phyloP scores from a whole-genome alignment of 2,888 invertebrate genomes.

The Mythimna pallens region DNA sequence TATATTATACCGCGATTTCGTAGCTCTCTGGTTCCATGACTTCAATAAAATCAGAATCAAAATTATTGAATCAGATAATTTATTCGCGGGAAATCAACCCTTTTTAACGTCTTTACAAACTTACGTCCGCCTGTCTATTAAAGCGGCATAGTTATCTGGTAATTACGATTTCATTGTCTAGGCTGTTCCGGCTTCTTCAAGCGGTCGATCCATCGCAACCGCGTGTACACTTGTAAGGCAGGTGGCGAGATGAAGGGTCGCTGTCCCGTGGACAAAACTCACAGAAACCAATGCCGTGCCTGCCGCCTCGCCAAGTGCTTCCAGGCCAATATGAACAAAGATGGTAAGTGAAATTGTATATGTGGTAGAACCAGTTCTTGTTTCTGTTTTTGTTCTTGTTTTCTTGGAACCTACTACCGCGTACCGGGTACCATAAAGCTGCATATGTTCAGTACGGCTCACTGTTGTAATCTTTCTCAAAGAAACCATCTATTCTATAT shows the following conservation, averaged over 20 bases:
- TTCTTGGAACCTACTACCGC: not conserved
- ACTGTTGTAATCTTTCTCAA: not conserved
- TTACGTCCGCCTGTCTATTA: no score
- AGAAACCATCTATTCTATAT: not conserved
- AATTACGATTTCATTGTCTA: constrained; percentile 73
- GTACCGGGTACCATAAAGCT: not conserved
- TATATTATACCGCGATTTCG: not conserved
- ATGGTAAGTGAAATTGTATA: constrained; percentile 93
- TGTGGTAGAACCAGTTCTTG: not conserved
- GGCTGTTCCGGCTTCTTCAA: constrained; percentile 99
- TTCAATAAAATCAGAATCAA: not conserved
- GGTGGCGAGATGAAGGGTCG: constrained; percentile 97
- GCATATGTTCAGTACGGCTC: not conserved
- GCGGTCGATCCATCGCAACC: constrained; percentile 98
- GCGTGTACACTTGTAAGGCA: constrained; percentile 99
- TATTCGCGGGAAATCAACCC: no score
- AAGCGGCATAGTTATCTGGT: no score
- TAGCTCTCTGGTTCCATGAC: not conserved
- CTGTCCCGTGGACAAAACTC: constrained; percentile 99
- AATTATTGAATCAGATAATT: no score
- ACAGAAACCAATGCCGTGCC: constrained; percentile 98
- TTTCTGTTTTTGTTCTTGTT: not conserved
- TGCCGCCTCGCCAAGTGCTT: constrained; percentile 98
- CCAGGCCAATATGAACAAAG: constrained; percentile 99
- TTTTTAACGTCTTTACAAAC: no score